These are phyloP conservation scores for Dendroctonus valens DNA, from an alignment of 1,140 invertebrate species.

Conservation along the genomic window DNA sequence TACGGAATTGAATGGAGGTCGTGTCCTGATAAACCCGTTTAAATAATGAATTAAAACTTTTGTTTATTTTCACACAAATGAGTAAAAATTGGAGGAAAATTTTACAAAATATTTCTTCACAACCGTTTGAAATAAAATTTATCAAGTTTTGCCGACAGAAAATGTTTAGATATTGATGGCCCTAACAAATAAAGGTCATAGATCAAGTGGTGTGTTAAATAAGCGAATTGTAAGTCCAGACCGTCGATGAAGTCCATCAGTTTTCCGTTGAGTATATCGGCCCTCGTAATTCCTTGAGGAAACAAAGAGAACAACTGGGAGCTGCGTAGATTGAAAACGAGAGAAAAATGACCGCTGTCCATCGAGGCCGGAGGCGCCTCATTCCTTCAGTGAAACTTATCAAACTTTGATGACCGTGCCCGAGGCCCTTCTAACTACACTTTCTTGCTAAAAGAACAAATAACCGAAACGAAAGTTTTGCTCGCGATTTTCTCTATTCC, in stretches of 20 bases:
- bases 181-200: conserved; percentile 4
- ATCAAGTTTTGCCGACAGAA: too few relatives aligned
- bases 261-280: conserved; percentile 21
- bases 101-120: too few relatives aligned
- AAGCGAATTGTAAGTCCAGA: conserved; percentile 21
- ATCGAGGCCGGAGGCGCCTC: conserved; percentile 41
- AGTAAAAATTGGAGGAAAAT: too few relatives aligned
- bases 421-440: conserved; percentile 43
- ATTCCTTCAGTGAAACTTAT: conserved; percentile 48
- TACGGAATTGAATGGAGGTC: too few relatives aligned
- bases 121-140: too few relatives aligned
- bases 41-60: too few relatives aligned
- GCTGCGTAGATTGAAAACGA: conserved; percentile 53
- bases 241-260: conserved; percentile 24
- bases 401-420: conserved; percentile 50
- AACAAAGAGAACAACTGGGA: conserved; percentile 30
- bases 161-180: too few relatives aligned
- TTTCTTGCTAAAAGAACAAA: conserved; percentile 51
- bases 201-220: conserved; percentile 8
- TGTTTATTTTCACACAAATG: too few relatives aligned
- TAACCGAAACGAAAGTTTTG: conserved; percentile 47
- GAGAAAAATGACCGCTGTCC: conserved; percentile 57
- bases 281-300: conserved; percentile 30
- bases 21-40: too few relatives aligned
- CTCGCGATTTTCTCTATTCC: conserved; percentile 19